These are phyloP conservation scores for Henricia sp. DNA, from an alignment of 53 echinoderm and acorn worm genomes.

Conservation along the genomic window DNA sequence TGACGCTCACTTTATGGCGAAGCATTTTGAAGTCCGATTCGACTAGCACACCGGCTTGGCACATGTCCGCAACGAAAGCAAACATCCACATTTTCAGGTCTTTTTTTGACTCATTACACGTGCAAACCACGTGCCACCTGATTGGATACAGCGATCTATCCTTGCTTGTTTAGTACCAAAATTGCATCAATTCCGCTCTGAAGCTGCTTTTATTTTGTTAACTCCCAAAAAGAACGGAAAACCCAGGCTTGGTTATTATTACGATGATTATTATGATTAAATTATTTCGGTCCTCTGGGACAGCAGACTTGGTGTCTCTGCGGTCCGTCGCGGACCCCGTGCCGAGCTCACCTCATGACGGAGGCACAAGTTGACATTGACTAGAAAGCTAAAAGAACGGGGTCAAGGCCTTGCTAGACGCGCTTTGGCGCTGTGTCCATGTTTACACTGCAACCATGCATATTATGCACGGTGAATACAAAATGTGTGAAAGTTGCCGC, in stretches of 20 bases:
- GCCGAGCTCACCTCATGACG: background rate
- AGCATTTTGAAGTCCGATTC: no score
- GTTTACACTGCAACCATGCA: slow-evolving; percentile 42
- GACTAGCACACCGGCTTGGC: no score
- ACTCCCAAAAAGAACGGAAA: background rate
- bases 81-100: no score
- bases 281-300: slow-evolving; percentile 43
- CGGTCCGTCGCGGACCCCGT: slow-evolving; percentile 31
- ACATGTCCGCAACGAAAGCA: no score
- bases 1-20: no score
- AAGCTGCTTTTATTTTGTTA: background rate
- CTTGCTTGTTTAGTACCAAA: background rate
- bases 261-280: slow-evolving; percentile 22
- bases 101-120: no score
- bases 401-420: slow-evolving; percentile 48
- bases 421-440: slow-evolving; percentile 19
- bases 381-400: slow-evolving; percentile 33
- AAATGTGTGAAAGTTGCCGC: slow-evolving; percentile 60
- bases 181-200: background rate
- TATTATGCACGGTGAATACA: slow-evolving; percentile 51
- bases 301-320: slow-evolving; percentile 56
- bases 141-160: background rate
- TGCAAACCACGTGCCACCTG: slow-evolving; percentile 27
- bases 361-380: slow-evolving; percentile 36
- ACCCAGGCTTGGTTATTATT: background rate